phyloP scores from a whole-genome alignment of 2,113 vertebrate species.

The Marmota monax region DNA sequence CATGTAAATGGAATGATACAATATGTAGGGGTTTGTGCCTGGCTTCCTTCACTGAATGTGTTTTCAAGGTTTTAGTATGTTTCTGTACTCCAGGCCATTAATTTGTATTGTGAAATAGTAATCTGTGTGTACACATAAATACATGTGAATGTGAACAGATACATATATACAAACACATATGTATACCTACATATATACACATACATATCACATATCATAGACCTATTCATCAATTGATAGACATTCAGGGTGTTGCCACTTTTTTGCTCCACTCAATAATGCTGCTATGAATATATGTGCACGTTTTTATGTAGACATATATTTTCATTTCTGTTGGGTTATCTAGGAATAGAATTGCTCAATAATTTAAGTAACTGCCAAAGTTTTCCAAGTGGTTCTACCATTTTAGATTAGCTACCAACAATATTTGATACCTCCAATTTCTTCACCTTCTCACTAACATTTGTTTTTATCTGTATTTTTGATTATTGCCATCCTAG shows the following conservation, averaged over 20 bases:
- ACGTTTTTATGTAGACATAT: neutral
- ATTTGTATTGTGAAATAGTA: neutral
- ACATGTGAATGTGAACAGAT: neutral
- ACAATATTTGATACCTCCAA: neutral
- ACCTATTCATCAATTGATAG: neutral
- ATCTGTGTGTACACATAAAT: neutral
- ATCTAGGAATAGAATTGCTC: neutral
- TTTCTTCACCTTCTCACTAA: neutral
- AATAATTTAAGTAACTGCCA: neutral
- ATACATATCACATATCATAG: no score
- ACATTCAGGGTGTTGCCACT: neutral
- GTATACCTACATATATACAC: no score
- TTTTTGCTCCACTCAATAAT: neutral
- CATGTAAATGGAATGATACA: neutral
- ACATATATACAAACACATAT: no score
- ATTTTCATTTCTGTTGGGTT: neutral
- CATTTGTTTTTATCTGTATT: neutral
- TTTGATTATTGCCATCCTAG: neutral
- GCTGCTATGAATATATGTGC: neutral
- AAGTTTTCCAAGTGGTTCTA: neutral
- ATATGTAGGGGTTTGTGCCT: neutral
- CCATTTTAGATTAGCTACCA: neutral
- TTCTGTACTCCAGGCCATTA: neutral
- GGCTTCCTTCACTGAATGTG: neutral
- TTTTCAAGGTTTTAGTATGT: no score